Evolutionary conservation across 2,888 invertebrate genomes (phyloP), one percentile per base, ranked within the genome.

Genomic region (Xestia ashworthii): DNA sequence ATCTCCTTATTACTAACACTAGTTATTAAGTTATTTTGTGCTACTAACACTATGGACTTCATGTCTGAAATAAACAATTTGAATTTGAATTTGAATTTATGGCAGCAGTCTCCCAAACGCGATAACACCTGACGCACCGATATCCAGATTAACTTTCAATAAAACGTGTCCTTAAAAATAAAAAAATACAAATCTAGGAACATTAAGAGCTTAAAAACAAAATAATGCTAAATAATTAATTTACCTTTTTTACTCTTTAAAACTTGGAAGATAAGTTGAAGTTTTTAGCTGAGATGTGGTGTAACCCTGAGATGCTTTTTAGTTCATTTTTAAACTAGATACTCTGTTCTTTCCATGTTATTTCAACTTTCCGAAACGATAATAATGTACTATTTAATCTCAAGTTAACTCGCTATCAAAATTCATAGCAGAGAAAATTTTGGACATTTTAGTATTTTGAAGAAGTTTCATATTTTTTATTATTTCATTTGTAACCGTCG

Each of bases 121-220:
- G 66, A 65, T 44, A 74, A 70, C 76, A 53, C 70, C 60, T 41
- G 67, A 86, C 87, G 85, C 87, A 88, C 84, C 84, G 88, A 86
- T 86, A 74, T 77, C 68, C 76, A 69, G 81, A 82, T 70, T 73
- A 72, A 72, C 68, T 72, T 82, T 78, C 16, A 75, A 84, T 82
- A 74, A 81, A 77, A 76, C 64, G 72, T 79, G 83, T 78, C 74
- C 90, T 91, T 92, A 91, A 84, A 90, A 91, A 90, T 82, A 89
- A 89, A 92, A 92, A 94, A 95, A 95, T 94, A 95, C 92, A 95
- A 91, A 93, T 93, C 95, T 96, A 96, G 96, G 96, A 96, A 96
- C 96, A 95, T 96, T 93, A 87, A 94, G 91, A 95, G 89, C 96
- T 96, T 96, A 96, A 93, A 94, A 93, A 91, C 86, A 94, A 92